Conservation (phyloP, 1,140 invertebrate species). For the Asobara japonica region DNA sequence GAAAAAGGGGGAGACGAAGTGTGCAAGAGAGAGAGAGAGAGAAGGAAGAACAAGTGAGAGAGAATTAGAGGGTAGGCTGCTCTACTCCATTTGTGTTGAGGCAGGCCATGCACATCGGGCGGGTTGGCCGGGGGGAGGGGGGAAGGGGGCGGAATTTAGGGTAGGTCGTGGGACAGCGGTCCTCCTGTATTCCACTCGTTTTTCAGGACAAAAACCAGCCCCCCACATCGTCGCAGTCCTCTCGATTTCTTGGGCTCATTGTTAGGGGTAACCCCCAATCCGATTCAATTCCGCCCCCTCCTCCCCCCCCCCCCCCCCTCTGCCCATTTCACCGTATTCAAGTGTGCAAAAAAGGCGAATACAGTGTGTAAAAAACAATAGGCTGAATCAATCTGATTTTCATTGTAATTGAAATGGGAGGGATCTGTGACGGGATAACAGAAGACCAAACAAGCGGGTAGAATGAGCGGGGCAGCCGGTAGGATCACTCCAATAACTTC, state of each 20-base stretch:
- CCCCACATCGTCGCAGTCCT: slow-evolving; percentile 9
- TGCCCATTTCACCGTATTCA: neutral
- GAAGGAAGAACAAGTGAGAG: neutral
- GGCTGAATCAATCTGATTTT: too few species aligned
- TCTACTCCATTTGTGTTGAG: slow-evolving; percentile 1
- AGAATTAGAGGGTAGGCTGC: slow-evolving; percentile 5
- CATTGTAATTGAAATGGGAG: too few species aligned
- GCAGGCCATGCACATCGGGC: neutral
- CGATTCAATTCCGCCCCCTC: too few species aligned
- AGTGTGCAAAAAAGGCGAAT: neutral
- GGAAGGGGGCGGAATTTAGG: slow-evolving; percentile 32
- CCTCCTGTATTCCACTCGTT: neutral
- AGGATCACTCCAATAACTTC: too few species aligned
- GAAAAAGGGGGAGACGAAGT: slow-evolving; percentile 7
- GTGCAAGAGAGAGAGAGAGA: neutral
- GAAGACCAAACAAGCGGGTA: too few species aligned
- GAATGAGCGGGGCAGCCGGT: too few species aligned
- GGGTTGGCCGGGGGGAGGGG: neutral
- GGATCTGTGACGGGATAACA: too few species aligned
- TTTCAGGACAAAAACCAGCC: slow-evolving; percentile 7
- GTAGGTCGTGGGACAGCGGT: slow-evolving; percentile 31
- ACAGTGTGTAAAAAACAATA: too few species aligned
- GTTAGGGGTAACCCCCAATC: neutral
- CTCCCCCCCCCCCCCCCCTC: neutral
- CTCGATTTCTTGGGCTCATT: slow-evolving; percentile 6